phyloP scores from a whole-genome alignment of 2,888 invertebrate genomes.

The Chalcis sispes region DNA sequence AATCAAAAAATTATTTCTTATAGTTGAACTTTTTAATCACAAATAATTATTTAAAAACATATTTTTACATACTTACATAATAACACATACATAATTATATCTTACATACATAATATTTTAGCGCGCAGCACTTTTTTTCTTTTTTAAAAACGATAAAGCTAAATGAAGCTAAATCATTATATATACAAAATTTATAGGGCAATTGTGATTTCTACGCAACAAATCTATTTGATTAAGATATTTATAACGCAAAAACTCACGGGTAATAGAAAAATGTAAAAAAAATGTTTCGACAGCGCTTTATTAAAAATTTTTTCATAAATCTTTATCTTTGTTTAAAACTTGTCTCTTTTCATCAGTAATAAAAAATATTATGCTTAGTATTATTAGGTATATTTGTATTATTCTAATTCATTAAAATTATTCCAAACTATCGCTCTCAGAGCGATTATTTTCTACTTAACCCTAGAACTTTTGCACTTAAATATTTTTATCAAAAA shows the following conservation, averaged over 20 bases:
- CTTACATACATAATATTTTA: conserved; percentile 57
- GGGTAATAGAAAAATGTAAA: conserved; percentile 40
- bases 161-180: conserved; percentile 37
- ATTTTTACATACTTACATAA: conserved; percentile 49
- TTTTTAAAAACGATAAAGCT: conserved; percentile 27
- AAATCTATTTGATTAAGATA: conserved; percentile 37
- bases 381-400: conserved; percentile 38
- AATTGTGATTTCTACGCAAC: conserved; percentile 30
- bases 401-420: conserved; percentile 24
- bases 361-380: conserved; percentile 51
- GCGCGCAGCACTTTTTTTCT: conserved; percentile 44
- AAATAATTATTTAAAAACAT: conserved; percentile 58
- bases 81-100: conserved; percentile 52
- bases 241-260: conserved; percentile 20
- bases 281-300: conserved; percentile 29
- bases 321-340: background rate
- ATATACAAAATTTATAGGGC: conserved; percentile 22
- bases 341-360: conserved; percentile 1
- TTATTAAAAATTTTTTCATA: conserved; percentile 11
- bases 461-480: conserved; percentile 29
- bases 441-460: conserved; percentile 43
- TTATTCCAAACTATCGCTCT: conserved; percentile 38
- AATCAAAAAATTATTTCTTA: conserved; percentile 21
- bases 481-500: conserved; percentile 20
- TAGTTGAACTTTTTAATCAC: conserved; percentile 23